Evolutionary conservation across 2,888 invertebrate species (phyloP), one percentile per base, ranked within the genome.

Genomic region (Hypena proboscidalis): DNA sequence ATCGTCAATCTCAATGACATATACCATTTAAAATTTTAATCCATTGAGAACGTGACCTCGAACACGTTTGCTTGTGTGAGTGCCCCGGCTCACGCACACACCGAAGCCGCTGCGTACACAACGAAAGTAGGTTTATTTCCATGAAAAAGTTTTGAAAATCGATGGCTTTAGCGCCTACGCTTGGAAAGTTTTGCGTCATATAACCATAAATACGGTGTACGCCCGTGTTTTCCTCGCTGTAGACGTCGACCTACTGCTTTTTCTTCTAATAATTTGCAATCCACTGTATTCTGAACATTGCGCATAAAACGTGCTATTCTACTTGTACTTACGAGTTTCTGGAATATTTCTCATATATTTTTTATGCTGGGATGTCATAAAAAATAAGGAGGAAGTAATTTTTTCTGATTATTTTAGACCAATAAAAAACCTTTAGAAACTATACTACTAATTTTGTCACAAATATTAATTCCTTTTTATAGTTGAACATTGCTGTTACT

Each of bases 61-160:
- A 74, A 64, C 63, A 54, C 29, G 21, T 38, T n/a, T 38, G 32
- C 7, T 34, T 71, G 83, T 85, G 80, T 77, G 77, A 34, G 83
- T 81, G 50, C 60, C 66, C 65, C 52, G 58, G 62, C 36, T 51
- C 59, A 76, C 82, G 58, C 85, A 82, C 85, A 87, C 85, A 71
- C 17, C n/a, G 31, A 54, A 45, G 45, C 22, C 39, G 29, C 64
- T 63, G 65, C 77, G 74, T 83, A 84, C 84, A 89, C 86, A 85
- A 82, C 80, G 83, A 87, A 89, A 90, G 90, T 90, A 86, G 90
- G 90, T 90, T 90, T 90, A 89, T 91, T 89, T 90, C 90, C 90
- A 90, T 89, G 91, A 91, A 91, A 91, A 91, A 91, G 89, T 91
- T 91, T 90, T 86, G 90, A 90, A 91, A 91, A 91, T 91, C 91